A percentile compares a stretch with the other conserved stretches of the same genome.
These are phyloP conservation scores for Hesperophylax magnus DNA, from an alignment of 1,140 invertebrate genomes.

Conservation along the genomic window DNA sequence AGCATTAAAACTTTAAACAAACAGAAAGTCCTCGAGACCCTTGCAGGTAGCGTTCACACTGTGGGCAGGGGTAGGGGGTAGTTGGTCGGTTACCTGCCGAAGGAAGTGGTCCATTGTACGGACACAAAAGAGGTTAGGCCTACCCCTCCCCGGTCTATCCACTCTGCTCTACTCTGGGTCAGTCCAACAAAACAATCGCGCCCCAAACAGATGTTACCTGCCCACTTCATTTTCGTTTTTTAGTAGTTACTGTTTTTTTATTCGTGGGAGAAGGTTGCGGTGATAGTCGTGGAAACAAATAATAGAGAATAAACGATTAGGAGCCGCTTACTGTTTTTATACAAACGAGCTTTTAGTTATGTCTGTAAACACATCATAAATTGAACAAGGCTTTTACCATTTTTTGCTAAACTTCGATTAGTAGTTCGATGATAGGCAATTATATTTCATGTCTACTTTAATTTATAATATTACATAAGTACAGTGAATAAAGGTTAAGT, in stretches of 20 bases:
- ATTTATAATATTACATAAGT: no score
- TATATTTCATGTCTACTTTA: no score
- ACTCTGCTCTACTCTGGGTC: no score
- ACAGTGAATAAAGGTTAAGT: no score
- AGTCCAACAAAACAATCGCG: constrained; percentile 45
- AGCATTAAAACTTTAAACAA: no score
- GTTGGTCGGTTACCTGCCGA: constrained; percentile 45
- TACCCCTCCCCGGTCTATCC: background rate
- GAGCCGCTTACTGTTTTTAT: background rate
- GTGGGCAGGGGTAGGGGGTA: constrained; percentile 1
- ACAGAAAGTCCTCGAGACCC: background rate
- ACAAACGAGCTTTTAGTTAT: no score
- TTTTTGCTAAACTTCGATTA: no score
- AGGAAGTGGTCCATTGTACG: constrained; percentile 51
- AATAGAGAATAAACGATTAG: background rate
- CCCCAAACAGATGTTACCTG: constrained; percentile 50
- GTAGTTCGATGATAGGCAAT: no score
- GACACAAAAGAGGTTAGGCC: background rate
- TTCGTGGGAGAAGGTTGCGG: constrained; percentile 46
- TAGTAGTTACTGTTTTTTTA: constrained; percentile 17
- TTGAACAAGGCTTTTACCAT: no score
- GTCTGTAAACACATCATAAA: no score
- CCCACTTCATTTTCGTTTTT: constrained; percentile 41
- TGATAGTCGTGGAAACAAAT: background rate
- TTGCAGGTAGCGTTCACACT: background rate